Percentiles rank a stretch among this genome's conserved stretches.
phyloP scores from a whole-genome alignment of 2,888 invertebrate genomes.

The Rhyacophila evoluta region DNA sequence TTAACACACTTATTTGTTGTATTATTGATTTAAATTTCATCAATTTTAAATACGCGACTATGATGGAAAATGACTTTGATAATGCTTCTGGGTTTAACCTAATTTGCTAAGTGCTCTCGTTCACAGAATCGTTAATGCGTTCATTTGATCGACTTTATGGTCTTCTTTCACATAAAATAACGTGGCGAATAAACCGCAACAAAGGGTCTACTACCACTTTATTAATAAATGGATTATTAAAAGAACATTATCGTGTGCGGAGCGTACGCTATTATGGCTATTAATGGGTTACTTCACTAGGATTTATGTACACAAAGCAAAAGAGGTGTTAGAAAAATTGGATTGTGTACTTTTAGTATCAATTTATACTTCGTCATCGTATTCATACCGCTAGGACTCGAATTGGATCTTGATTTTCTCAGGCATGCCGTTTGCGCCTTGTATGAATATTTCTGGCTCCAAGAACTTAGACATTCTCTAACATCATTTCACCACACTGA shows the following conservation, averaged over 20 bases:
- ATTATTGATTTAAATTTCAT: not conserved
- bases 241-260: conserved; percentile 5
- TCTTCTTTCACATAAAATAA: conserved; percentile 10
- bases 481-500: too few species aligned
- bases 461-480: too few species aligned
- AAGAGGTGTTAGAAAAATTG: not conserved
- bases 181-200: not conserved
- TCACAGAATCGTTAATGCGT: conserved; percentile 22
- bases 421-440: too few species aligned
- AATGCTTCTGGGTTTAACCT: conserved; percentile 8
- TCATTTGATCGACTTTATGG: conserved; percentile 22
- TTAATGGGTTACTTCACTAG: not conserved
- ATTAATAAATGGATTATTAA: conserved; percentile 18
- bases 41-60: not conserved
- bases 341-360: too few species aligned
- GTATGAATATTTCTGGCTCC: too few species aligned
- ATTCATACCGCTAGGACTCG: too few species aligned
- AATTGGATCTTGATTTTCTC: too few species aligned
- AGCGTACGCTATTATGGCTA: not conserved
- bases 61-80: not conserved
- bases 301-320: not conserved
- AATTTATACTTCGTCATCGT: too few species aligned
- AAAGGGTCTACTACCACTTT: not conserved
- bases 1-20: too few species aligned
- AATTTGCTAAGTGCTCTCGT: conserved; percentile 9